Conservation (phyloP, 2,888 invertebrate genomes). For the Drosophila cognata region DNA sequence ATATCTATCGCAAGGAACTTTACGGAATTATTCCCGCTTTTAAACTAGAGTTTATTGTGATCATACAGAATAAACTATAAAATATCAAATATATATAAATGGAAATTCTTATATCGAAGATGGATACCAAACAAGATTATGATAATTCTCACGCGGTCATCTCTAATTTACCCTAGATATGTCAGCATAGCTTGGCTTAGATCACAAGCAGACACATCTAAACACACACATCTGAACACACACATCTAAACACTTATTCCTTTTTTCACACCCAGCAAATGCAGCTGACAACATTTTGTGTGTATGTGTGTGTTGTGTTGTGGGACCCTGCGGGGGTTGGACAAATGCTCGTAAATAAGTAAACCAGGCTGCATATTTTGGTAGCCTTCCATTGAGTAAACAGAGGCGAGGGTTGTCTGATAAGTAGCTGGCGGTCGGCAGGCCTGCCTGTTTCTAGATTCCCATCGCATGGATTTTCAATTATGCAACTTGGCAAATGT, state of each 20-base stretch:
- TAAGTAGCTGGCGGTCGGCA: constrained; percentile 51
- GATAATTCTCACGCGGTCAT: constrained; percentile 2
- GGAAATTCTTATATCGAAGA: background rate
- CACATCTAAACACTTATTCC: constrained; percentile 2
- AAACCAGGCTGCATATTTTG: constrained; percentile 50
- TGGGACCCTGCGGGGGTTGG: constrained; percentile 49
- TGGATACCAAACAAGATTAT: background rate
- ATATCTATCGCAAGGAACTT: background rate
- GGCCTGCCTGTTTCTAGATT: constrained; percentile 24
- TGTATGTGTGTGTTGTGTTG: constrained; percentile 15
- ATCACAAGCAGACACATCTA: constrained; percentile 19
- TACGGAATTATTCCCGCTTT: background rate
- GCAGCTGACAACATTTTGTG: constrained; percentile 73
- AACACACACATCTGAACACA: background rate
- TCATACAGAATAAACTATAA: background rate
- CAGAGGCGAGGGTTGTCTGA: constrained; percentile 55
- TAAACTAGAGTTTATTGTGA: background rate
- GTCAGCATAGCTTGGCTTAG: constrained; percentile 19
- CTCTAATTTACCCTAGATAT: constrained; percentile 29
- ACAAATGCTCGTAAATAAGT: constrained; percentile 55
- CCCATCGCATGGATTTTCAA: constrained; percentile 67
- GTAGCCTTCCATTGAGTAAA: constrained; percentile 43
- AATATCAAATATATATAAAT: rapidly evolving
- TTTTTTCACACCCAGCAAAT: constrained; percentile 58
- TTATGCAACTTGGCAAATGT: constrained; percentile 78